A percentile compares a stretch with the other conserved stretches of the same genome.
Conservation (phyloP, 2,888 invertebrate genomes). For the Agonopterix subpropinquella region DNA sequence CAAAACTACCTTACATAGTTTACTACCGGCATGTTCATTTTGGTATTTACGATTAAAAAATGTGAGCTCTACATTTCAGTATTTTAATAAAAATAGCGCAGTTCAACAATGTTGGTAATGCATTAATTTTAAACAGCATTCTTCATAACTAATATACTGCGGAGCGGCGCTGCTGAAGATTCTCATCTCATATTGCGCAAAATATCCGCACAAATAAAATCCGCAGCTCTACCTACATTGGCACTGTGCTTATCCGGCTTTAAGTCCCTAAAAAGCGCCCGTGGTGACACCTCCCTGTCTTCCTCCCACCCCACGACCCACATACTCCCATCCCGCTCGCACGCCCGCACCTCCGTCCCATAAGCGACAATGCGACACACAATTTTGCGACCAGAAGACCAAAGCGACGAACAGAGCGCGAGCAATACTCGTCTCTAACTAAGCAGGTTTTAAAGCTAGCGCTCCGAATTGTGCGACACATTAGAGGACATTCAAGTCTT, state of each 20-base stretch:
- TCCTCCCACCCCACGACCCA: constrained; percentile 46
- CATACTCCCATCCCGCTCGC: constrained; percentile 50
- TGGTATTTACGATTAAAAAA: too few relatives aligned
- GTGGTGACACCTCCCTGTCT: constrained; percentile 70
- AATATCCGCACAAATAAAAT: constrained; percentile 48
- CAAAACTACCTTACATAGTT: too few relatives aligned
- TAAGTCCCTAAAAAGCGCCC: constrained; percentile 63
- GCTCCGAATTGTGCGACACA: constrained; percentile 67
- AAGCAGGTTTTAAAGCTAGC: constrained; percentile 48
- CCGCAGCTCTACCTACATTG: constrained; percentile 41
- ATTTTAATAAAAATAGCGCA: too few relatives aligned
- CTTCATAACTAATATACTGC: not conserved
- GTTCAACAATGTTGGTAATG: too few relatives aligned
- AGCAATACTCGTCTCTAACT: constrained; percentile 49
- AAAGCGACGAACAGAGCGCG: constrained; percentile 42
- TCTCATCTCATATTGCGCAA: constrained; percentile 51
- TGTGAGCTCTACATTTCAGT: too few relatives aligned
- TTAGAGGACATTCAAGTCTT: constrained; percentile 60
- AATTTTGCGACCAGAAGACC: constrained; percentile 40
- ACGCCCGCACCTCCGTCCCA: constrained; percentile 42
- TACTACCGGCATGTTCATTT: too few relatives aligned
- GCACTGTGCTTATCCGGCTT: constrained; percentile 50
- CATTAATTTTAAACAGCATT: not conserved
- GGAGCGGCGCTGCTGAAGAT: constrained; percentile 30
- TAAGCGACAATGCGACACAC: constrained; percentile 66